A percentile compares a stretch with the other conserved stretches of the same genome.
These are phyloP conservation scores for Strigamia crassipes DNA, from an alignment of 2,888 invertebrate genomes.

Conservation along the genomic window DNA sequence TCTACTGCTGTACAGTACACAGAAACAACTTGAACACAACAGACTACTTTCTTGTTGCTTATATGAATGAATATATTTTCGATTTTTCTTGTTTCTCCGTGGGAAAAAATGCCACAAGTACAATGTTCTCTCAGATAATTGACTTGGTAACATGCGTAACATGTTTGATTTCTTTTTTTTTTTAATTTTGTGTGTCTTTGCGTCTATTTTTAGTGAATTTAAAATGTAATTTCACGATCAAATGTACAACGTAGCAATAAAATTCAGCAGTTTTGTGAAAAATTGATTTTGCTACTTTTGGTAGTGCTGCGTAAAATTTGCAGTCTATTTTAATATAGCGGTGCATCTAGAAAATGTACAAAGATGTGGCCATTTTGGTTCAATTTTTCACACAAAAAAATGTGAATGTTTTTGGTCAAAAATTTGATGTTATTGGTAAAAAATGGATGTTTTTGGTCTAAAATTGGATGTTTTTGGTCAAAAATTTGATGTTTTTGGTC, in stretches of 20 bases:
- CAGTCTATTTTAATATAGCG: background rate
- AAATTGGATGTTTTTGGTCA: too few species aligned
- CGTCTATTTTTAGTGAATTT: background rate
- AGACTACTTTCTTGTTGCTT: too few species aligned
- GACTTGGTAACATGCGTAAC: background rate
- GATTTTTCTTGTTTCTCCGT: background rate
- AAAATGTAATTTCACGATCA: background rate
- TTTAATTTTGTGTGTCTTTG: background rate
- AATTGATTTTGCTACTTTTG: background rate
- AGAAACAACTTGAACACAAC: too few species aligned
- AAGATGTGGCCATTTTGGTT: too few species aligned
- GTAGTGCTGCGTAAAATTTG: background rate
- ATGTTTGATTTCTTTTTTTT: background rate
- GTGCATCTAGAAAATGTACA: too few species aligned
- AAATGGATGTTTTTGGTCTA: too few species aligned
- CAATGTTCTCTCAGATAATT: background rate
- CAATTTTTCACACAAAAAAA: too few species aligned
- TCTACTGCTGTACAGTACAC: too few species aligned
- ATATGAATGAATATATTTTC: background rate
- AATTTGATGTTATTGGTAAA: too few species aligned
- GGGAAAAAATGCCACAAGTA: too few species aligned
- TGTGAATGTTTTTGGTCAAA: too few species aligned
- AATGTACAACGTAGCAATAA: background rate
- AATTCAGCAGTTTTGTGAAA: background rate
- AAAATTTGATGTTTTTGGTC: too few species aligned